Conservation (phyloP, 2,888 invertebrate genomes). For the Pollenia angustigena region DNA sequence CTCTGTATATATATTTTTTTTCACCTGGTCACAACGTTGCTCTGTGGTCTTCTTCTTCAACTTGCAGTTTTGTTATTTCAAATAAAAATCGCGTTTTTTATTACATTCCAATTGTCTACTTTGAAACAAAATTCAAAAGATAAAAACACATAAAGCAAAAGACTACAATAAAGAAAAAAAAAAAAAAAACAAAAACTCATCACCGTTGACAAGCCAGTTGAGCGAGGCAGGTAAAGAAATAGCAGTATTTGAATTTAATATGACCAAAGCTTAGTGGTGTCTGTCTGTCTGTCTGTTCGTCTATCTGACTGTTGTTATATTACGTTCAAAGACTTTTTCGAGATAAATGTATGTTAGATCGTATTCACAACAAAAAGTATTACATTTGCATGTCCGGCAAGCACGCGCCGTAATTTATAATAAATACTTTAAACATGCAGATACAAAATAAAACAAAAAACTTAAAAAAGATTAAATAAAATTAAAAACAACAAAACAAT, state of each 20-base stretch:
- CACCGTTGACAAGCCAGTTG: slow-evolving; percentile 68
- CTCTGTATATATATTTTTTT: slow-evolving; percentile 22
- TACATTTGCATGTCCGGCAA: slow-evolving; percentile 68
- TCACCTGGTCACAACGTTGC: background rate
- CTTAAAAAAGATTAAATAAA: background rate
- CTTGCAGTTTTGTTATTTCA: slow-evolving; percentile 24
- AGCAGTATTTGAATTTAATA: slow-evolving; percentile 56
- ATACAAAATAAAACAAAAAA: slow-evolving; percentile 10
- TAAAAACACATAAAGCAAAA: background rate
- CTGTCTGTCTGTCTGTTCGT: slow-evolving; percentile 26
- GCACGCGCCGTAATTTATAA: slow-evolving; percentile 70
- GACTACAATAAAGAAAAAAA: no score
- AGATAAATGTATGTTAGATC: slow-evolving; percentile 61
- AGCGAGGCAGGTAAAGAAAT: slow-evolving; percentile 49
- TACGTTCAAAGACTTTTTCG: slow-evolving; percentile 36
- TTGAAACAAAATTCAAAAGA: background rate
- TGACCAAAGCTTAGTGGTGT: slow-evolving; percentile 50
- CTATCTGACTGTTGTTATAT: slow-evolving; percentile 39
- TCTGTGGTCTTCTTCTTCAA: slow-evolving; percentile 4
- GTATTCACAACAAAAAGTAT: slow-evolving; percentile 46
- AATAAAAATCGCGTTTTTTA: slow-evolving; percentile 47
- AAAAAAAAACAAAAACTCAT: slow-evolving; percentile 47
- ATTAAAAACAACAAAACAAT: background rate
- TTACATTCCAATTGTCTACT: slow-evolving; percentile 57
- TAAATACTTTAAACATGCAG: slow-evolving; percentile 62